phyloP scores from a whole-genome alignment of 1,140 invertebrate species.

The Magallana angulata region DNA sequence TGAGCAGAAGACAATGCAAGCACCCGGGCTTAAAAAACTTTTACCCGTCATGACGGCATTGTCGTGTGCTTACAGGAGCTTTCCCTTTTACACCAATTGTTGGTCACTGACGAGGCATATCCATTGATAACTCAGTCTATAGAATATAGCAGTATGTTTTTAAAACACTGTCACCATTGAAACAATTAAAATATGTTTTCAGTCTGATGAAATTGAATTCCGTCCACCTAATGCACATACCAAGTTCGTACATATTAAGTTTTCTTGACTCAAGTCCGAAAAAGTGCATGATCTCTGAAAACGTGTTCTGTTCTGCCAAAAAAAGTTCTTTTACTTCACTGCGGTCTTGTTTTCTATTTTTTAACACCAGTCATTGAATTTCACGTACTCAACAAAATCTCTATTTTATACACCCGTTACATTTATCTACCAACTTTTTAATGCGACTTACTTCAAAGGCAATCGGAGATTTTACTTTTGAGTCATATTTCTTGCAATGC shows the following conservation, averaged over 20 bases:
- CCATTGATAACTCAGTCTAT: neutral
- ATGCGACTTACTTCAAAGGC: slow-evolving; percentile 23
- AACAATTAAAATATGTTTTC: slow-evolving; percentile 24
- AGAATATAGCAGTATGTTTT: neutral
- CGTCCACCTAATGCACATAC: neutral
- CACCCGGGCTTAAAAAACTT: slow-evolving; percentile 13
- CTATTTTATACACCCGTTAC: slow-evolving; percentile 13
- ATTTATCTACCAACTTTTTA: slow-evolving; percentile 27
- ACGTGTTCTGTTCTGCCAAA: slow-evolving; percentile 2
- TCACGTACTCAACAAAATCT: neutral
- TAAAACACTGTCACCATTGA: slow-evolving; percentile 17
- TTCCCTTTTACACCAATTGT: neutral
- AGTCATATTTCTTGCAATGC: slow-evolving; percentile 32
- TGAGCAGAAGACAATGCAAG: neutral
- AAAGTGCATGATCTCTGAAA: neutral
- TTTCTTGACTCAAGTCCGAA: neutral
- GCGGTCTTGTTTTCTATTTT: neutral
- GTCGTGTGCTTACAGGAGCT: neutral
- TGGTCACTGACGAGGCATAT: neutral
- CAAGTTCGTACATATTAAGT: neutral
- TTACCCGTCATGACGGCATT: neutral
- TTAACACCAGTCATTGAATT: slow-evolving; percentile 11
- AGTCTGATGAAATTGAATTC: slow-evolving; percentile 34
- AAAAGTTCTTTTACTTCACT: neutral
- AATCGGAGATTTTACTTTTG: neutral